phyloP scores from a whole-genome alignment of 2,888 invertebrate species.

The Glomeris marginata region DNA sequence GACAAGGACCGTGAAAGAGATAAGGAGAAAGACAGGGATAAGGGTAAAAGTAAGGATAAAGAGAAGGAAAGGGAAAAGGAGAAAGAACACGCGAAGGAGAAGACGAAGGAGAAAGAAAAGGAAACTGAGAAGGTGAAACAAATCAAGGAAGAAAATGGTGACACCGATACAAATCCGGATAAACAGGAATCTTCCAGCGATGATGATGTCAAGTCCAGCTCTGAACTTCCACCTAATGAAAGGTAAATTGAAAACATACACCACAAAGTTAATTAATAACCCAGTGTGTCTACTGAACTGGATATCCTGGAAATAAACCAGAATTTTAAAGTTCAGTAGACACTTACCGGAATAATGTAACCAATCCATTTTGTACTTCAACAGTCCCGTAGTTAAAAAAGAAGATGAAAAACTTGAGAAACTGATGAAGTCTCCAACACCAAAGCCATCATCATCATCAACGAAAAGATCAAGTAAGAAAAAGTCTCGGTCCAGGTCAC shows the following conservation, averaged over 20 bases:
- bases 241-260: not conserved
- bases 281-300: too few species aligned
- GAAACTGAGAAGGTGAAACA: not conserved
- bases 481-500: constrained; percentile 17
- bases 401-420: not conserved
- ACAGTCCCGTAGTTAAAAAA: too few species aligned
- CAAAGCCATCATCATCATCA: constrained; percentile 4
- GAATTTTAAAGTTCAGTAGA: too few species aligned
- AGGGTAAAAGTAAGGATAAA: too few species aligned
- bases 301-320: too few species aligned
- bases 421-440: not conserved
- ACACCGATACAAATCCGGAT: not conserved
- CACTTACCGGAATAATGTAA: too few species aligned
- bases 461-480: constrained; percentile 12
- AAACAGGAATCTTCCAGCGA: not conserved
- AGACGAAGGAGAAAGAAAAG: not conserved
- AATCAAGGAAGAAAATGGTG: not conserved
- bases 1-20: constrained; percentile 10
- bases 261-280: too few species aligned
- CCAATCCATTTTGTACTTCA: not conserved
- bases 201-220: not conserved
- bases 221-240: not conserved
- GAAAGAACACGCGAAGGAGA: constrained; percentile 2
- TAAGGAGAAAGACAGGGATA: constrained; percentile 8
- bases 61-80: constrained; percentile 6